Base-by-base conservation (phyloP, 2,113 vertebrate genomes). In the Indri indri region DNA sequence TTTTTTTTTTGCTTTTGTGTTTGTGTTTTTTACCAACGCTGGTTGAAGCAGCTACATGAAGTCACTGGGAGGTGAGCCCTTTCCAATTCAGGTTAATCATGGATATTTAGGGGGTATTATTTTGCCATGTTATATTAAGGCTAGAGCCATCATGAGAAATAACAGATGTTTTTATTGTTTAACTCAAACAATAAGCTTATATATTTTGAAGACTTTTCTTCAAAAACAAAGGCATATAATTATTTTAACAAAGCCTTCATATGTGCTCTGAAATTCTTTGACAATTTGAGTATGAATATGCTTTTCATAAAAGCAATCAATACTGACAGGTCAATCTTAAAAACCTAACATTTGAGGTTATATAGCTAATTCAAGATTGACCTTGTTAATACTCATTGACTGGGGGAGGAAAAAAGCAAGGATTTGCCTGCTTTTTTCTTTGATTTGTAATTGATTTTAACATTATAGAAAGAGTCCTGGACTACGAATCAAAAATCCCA, bases 121-220 rank as follows among this genome's bases (percentile, higher is more conserved):
- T 97, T 93, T 96, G 89, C 93, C 97, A 89, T 85, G 40, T 91
- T 92, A 37, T 65, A 88, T 96, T 96, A 98, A 70, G 85, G 87
- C 73, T 32, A 73, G 83, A 87, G 65, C 83, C 74, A 68, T 96
- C 95, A 84, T 11, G 54, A 94, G 91, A 93, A 96, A 96, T 52
- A 88, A 37, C 86, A 95, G 93, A 54, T 90, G 80, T 83, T 90
- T 96, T 97, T 83, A 95, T 92, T 97, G 90, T 96, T 94, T 88
- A 86, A 91, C 8, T 76, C 83, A 91, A 80, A 93, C 79, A 94
- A 87, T 63, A 57, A 94, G 90, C 93, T 95, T 97, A 94, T 65
- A 57, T 73, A 88, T 92, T 80, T 96, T 89, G 74, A 40, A 87
- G 84, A 95, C 40, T 88, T 97, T 68, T 77, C 90, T 95, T 94